Evolutionary conservation across 35 echinoderm and acorn worm genomes (phyloP), one percentile per base, ranked within the genome.

Genomic region (Eucidaris tribuloides): DNA sequence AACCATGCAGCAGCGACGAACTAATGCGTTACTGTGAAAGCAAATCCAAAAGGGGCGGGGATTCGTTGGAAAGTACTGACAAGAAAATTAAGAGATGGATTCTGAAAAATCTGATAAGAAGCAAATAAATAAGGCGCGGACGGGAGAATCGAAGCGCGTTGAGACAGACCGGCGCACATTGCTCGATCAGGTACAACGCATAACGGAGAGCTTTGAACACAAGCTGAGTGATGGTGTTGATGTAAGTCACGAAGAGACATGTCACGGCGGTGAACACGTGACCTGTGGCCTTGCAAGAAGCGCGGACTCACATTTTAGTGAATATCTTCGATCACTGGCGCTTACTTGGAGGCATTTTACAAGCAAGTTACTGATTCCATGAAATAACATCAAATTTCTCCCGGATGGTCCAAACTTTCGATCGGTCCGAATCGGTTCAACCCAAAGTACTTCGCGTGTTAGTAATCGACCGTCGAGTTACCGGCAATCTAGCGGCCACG

Each of bases 201-300:
- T 74, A 40, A 74, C 44, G 20, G 68, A 74, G 9, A 40, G 44
- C 24, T 74, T 74, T 7, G 68, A 74, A 33, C 44, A 74, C 68
- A 74, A 74, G 68, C 68, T 74, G 24, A 74, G 68, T 42, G 68
- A 74, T 33, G 68, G 38, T 20, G 68, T 33, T 33, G 37, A 22
- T 74, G 25, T 24, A 36, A 22, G 28, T 74, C 68, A 14, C 38
- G 40, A 40, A 74, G 13, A 22, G 68, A 74, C 40, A 33, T 24
- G 17, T 64, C 61, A 7, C 61, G 61, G n/a, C 24, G 61, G 37
- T 27, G 37, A 64, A 11, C 14, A 44, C 20, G 41, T 41, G 11
- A 40, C 35, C 7, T 74, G 68, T n/a, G 38, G 38, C 68, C 44
- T 40, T 19, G 68, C 34, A 38, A 42, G 35, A 22, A 36, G 44